phyloP scores from a whole-genome alignment of 2,113 vertebrate species.

The Grammomys surdaster region DNA sequence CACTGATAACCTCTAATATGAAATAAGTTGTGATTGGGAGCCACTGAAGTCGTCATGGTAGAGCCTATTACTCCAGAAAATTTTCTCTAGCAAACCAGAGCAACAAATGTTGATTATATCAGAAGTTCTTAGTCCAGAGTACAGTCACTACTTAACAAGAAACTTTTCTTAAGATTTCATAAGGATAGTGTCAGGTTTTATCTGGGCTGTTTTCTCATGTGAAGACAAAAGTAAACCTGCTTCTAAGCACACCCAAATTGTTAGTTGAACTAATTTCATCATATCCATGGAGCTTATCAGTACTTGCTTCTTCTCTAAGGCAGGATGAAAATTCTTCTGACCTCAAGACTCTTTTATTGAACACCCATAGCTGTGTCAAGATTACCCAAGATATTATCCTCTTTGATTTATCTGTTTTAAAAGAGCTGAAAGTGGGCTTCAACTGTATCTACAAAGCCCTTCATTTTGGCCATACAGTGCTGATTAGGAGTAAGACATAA shows the following conservation, averaged over 20 bases:
- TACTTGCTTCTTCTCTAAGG: neutral
- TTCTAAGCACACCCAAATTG: neutral
- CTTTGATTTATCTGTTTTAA: neutral
- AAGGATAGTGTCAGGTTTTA: neutral
- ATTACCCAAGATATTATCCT: neutral
- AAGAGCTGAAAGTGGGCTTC: neutral
- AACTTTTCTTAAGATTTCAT: neutral
- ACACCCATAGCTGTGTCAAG: too few species aligned
- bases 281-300: neutral
- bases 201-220: neutral
- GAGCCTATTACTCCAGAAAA: neutral
- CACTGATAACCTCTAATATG: neutral
- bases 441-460: neutral
- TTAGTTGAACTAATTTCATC: neutral
- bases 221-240: neutral
- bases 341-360: neutral
- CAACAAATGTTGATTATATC: neutral
- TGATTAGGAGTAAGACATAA: neutral
- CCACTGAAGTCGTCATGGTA: neutral
- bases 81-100: neutral
- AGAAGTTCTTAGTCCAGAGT: neutral
- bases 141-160: neutral
- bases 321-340: neutral
- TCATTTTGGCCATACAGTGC: neutral
- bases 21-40: neutral